Base-by-base conservation (phyloP, 2,888 invertebrate species). In the Tachina grossa region DNA sequence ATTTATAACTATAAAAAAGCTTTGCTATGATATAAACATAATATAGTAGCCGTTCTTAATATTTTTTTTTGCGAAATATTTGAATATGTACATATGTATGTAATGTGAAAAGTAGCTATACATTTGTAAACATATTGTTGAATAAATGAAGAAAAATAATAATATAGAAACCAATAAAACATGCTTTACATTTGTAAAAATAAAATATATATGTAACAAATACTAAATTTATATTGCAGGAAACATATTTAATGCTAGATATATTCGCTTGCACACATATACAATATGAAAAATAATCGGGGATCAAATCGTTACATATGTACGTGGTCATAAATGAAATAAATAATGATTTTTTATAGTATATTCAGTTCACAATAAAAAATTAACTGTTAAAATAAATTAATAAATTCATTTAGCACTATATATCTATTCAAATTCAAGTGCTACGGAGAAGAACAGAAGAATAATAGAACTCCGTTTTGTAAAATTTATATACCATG, bases 141-240 rank as follows among this genome's bases (percentile, higher is more conserved):
- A 39, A 47, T 74, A 49, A 81, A 78, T 71, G 75, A 83, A 47
- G 13, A 19, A 47, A 75, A 68, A 68, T 45, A n/a, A 82, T 51
- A 76, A 66, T 61, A 45, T 53, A 66, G 65, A 84, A 79, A 78
- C 51, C 71, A 63, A 55, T 39, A 63, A 31, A 31, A 47, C 79
- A 79, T 79, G 79, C 79, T 53, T 39, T 13, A 69, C 16, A 78
- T 61, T 31, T 69, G 43, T 43, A 61, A 71, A 61, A 78, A 45
- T 61, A 22, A 71, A 55, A 53, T n/a, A 63, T 31, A 6, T 31
- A 31, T 55, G n/a, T 65, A 76, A 66, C 8, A 13, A 2, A 9
- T 41, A 51, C 43, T 61, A 11, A n/a, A 43, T 13, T 41, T 22
- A 41, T 14, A 74, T 41, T 41, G 13, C 13, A 43, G 55, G 11